A percentile compares a stretch with the other conserved stretches of the same genome.
These are phyloP conservation scores for Drepana falcataria DNA, from an alignment of 2,888 invertebrate genomes.

Conservation along the genomic window DNA sequence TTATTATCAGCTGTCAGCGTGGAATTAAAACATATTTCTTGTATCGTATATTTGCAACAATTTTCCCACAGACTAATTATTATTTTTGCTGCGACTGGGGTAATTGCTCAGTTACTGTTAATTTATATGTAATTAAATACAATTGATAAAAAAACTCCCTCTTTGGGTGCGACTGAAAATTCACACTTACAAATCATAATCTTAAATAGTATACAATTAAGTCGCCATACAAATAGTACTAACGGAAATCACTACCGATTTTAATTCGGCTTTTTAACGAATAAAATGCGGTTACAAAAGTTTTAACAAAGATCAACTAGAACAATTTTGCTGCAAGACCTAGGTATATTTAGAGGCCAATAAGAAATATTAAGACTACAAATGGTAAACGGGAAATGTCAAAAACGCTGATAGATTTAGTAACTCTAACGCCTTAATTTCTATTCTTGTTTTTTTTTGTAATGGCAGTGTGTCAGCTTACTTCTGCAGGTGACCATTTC, in stretches of 20 bases:
- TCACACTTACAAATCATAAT: not conserved
- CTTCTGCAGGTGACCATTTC: constrained; percentile 44
- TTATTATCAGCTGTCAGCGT: too few species aligned
- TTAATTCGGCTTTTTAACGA: not conserved
- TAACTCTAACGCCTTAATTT: constrained; percentile 8
- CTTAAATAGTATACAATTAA: not conserved
- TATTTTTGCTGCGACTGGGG: too few species aligned
- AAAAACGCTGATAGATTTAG: constrained; percentile 10
- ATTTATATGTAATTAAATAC: too few species aligned
- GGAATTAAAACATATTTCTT: too few species aligned
- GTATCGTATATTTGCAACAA: too few species aligned
- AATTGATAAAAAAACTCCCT: not conserved
- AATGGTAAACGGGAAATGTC: not conserved
- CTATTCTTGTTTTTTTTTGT: constrained; percentile 29
- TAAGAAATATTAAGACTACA: not conserved
- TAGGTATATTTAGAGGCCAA: not conserved
- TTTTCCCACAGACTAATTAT: too few species aligned
- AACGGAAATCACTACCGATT: not conserved
- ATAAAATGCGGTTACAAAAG: not conserved
- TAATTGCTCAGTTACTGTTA: too few species aligned
- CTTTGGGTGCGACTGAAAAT: constrained; percentile 1
- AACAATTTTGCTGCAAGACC: not conserved
- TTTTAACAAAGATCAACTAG: not conserved
- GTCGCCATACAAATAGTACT: not conserved
- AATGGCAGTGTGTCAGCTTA: constrained; percentile 55